phyloP scores from a whole-genome alignment of 2,113 vertebrate species.

The Pterocles orientalis region DNA sequence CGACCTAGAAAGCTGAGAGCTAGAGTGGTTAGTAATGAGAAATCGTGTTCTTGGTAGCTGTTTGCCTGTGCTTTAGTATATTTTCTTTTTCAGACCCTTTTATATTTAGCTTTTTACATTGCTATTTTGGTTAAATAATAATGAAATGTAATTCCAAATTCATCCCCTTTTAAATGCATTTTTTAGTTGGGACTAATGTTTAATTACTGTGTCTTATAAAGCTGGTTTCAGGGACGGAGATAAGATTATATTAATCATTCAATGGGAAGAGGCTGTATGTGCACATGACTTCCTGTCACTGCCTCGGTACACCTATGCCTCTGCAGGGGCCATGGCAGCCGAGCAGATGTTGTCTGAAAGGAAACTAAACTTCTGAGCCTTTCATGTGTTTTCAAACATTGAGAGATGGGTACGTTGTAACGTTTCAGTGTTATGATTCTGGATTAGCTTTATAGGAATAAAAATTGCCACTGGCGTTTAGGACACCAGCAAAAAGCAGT shows the following conservation, averaged over 20 bases:
- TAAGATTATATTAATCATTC: neutral
- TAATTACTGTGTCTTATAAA: neutral
- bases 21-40: neutral
- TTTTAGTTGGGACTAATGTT: neutral
- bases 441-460: neutral
- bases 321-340: neutral
- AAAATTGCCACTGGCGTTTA: rapidly evolving
- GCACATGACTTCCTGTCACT: neutral
- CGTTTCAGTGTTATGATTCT: rapidly evolving
- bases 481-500: neutral
- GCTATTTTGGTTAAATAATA: neutral
- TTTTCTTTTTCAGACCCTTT: neutral
- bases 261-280: neutral
- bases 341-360: neutral
- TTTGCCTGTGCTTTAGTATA: neutral
- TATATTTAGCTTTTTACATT: neutral
- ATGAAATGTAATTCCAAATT: neutral
- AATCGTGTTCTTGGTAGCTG: neutral
- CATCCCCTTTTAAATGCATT: neutral
- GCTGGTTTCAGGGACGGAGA: neutral
- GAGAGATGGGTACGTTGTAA: neutral
- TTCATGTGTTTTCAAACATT: neutral
- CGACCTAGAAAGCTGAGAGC: rapidly evolving
- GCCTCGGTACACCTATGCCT: neutral
- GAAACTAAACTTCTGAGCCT: neutral